Percentiles rank a stretch among this genome's conserved stretches.
Conservation (phyloP, 1,140 invertebrate genomes). For the Maconellicoccus hirsutus region DNA sequence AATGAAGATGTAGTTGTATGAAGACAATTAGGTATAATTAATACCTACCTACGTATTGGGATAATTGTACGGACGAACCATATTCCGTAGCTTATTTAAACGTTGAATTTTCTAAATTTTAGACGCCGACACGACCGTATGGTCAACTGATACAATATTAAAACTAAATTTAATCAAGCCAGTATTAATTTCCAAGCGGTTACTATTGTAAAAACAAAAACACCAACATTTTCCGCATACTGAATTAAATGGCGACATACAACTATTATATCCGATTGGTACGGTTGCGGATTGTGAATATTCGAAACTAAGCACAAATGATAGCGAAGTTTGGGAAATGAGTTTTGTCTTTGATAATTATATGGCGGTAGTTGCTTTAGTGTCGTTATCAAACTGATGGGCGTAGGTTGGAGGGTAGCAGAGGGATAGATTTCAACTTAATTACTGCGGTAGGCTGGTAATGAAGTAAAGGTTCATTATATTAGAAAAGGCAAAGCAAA, state of each 20-base stretch:
- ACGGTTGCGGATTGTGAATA: slow-evolving; percentile 19
- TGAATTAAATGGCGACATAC: slow-evolving; percentile 18
- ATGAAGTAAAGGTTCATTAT: slow-evolving; percentile 22
- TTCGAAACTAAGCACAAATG: slow-evolving; percentile 20
- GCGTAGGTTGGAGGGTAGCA: background rate
- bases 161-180: slow-evolving; percentile 16
- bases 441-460: slow-evolving; percentile 19
- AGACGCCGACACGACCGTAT: background rate
- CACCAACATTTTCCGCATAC: slow-evolving; percentile 12
- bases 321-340: slow-evolving; percentile 21
- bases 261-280: slow-evolving; percentile 20
- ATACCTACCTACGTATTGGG: no score
- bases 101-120: background rate
- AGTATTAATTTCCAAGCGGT: slow-evolving; percentile 7
- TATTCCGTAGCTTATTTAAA: no score
- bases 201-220: background rate
- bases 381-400: slow-evolving; percentile 15
- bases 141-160: background rate
- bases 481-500: slow-evolving; percentile 21
- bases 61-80: no score
- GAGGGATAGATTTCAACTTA: slow-evolving; percentile 21
- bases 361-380: slow-evolving; percentile 16
- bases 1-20: no score
- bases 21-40: no score
- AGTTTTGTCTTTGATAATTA: slow-evolving; percentile 22